Evolutionary conservation across 2,888 invertebrate species (phyloP).

Genomic region (Agrochola lychnidis): DNA sequence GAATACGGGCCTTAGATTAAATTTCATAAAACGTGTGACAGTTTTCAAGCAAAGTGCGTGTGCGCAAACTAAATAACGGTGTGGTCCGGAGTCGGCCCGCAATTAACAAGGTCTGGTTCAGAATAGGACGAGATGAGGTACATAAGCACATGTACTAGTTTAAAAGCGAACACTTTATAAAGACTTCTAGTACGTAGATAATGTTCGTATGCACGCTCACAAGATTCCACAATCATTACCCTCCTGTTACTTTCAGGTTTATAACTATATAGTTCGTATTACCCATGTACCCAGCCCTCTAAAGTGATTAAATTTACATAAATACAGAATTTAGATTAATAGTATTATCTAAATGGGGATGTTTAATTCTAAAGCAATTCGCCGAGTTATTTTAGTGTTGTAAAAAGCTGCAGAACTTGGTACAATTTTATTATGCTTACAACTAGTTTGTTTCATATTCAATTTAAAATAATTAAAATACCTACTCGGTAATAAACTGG

Average conservation of each 20-base stretch:
- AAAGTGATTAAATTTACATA: constrained; percentile 67
- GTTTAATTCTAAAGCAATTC: constrained; percentile 26
- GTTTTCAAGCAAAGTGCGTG: constrained; percentile 52
- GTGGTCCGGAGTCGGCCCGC: constrained; percentile 70
- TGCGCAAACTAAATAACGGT: constrained; percentile 77
- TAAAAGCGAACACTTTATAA: constrained; percentile 61
- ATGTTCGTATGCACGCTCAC: constrained; percentile 32
- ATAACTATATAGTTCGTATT: constrained; percentile 57
- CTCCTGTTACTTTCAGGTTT: constrained; percentile 60
- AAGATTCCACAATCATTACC: constrained; percentile 54
- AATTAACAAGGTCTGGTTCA: constrained; percentile 81
- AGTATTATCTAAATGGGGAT: constrained; percentile 46
- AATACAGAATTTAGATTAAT: constrained; percentile 59
- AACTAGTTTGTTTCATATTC: constrained; percentile 12
- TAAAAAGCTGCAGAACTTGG: constrained; percentile 10
- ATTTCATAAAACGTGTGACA: constrained; percentile 24
- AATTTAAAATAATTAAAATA: constrained; percentile 48
- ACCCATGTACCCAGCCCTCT: constrained; percentile 52
- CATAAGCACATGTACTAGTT: constrained; percentile 54
- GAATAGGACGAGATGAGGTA: constrained; percentile 71
- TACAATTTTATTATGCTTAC: constrained; percentile 25
- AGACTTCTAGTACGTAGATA: constrained; percentile 44
- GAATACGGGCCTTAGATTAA: neutral
- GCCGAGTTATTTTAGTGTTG: constrained; percentile 11
- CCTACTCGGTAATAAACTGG: constrained; percentile 26